Evolutionary conservation across 2,113 vertebrate species (phyloP).

Genomic region (Oryzias javanicus): DNA sequence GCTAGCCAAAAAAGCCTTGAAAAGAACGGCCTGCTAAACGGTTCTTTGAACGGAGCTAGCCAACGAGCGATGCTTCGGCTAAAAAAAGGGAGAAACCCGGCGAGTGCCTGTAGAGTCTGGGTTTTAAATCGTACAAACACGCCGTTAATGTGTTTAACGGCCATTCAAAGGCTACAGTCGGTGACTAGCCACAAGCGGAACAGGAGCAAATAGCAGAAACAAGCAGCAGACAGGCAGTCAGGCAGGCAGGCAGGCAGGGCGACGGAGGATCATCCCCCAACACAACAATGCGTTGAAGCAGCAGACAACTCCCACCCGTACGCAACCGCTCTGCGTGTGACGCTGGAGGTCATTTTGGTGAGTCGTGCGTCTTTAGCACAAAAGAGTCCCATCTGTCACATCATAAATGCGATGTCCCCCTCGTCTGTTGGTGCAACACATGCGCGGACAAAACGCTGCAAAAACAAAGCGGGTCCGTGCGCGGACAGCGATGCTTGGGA

Average conservation of each 20-base stretch:
- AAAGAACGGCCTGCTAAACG: constrained; percentile 74
- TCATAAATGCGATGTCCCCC: constrained; percentile 18
- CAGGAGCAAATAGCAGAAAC: constrained; percentile 31
- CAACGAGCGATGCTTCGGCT: constrained; percentile 52
- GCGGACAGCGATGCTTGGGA: no score
- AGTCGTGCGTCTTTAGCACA: constrained; percentile 53
- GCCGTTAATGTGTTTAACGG: constrained; percentile 35
- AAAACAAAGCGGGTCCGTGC: constrained; percentile 26
- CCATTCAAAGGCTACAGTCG: constrained; percentile 43
- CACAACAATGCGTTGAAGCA: constrained; percentile 77
- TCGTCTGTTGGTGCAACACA: constrained; percentile 18
- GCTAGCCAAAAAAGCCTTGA: constrained; percentile 60
- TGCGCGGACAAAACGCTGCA: constrained; percentile 21
- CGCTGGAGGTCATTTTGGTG: constrained; percentile 66
- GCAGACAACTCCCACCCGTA: constrained; percentile 75
- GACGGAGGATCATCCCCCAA: constrained; percentile 71
- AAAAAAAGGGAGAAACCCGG: constrained; percentile 10
- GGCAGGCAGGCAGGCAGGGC: neutral
- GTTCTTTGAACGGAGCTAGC: constrained; percentile 72
- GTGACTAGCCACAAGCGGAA: constrained; percentile 47
- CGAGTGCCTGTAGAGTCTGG: constrained; percentile 21
- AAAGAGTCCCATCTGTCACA: constrained; percentile 70
- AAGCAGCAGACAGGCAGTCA: constrained; percentile 17
- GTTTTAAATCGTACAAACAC: constrained; percentile 4
- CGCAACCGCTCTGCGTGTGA: constrained; percentile 65